Evolutionary conservation across 1,140 invertebrate genomes (phyloP).

Genomic region (Archivesica marissinica): DNA sequence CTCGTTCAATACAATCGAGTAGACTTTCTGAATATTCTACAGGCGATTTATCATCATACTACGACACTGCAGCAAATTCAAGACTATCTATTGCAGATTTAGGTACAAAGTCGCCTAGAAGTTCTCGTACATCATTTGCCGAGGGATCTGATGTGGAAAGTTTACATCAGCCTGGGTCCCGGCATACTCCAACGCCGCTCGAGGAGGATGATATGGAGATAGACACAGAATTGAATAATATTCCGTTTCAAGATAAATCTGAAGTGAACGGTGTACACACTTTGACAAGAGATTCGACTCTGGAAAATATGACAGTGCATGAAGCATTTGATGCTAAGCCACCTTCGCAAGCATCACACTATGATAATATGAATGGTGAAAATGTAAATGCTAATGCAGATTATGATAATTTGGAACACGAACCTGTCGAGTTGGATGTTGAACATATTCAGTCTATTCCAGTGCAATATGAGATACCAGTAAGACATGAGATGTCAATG

Average conservation of each 20-base stretch:
- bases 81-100: conserved; percentile 76
- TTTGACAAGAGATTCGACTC: conserved; percentile 64
- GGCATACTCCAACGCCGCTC: conserved; percentile 62
- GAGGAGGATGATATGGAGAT: conserved; percentile 65
- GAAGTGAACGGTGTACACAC: conserved; percentile 14
- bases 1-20: conserved; percentile 78
- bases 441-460: conserved; percentile 44
- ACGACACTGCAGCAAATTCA: conserved; percentile 80
- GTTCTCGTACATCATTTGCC: conserved; percentile 80
- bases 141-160: conserved; percentile 77
- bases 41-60: conserved; percentile 79
- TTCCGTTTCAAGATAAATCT: conserved; percentile 4
- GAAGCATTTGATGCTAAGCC: conserved; percentile 66
- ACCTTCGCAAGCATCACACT: conserved; percentile 76
- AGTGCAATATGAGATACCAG: conserved; percentile 58
- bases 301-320: conserved; percentile 69
- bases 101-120: conserved; percentile 75
- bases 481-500: conserved; percentile 7
- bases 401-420: conserved; percentile 61
- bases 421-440: conserved; percentile 36
- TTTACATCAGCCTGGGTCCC: conserved; percentile 61
- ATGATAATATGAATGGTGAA: conserved; percentile 76
- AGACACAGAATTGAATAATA: conserved; percentile 7
- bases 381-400: conserved; percentile 51
- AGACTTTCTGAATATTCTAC: conserved; percentile 77